These are phyloP conservation scores for Trachelus tabidus DNA, from an alignment of 2,888 invertebrate species.

Conservation along the genomic window DNA sequence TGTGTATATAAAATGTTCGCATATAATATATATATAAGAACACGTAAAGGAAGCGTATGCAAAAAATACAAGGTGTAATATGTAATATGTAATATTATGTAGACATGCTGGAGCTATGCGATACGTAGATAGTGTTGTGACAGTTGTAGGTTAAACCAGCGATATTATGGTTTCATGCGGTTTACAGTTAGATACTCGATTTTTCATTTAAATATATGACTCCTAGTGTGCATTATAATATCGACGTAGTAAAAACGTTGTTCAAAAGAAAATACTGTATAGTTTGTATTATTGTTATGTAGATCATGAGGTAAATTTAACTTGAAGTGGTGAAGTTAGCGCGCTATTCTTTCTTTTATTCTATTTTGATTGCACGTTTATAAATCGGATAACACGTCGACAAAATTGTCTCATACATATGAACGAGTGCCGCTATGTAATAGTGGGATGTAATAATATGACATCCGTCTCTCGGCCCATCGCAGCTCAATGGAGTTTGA, in stretches of 20 bases:
- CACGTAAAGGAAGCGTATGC: too few species aligned
- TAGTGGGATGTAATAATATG: constrained; percentile 30
- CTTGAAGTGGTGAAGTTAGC: neutral
- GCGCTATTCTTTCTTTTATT: neutral
- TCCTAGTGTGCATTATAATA: neutral
- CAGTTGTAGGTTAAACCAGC: neutral
- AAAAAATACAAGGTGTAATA: too few species aligned
- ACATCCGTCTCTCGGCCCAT: constrained; percentile 35
- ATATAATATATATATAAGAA: too few species aligned
- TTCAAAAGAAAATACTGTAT: neutral
- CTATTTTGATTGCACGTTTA: neutral
- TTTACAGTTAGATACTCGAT: neutral
- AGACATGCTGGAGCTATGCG: neutral
- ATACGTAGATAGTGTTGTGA: neutral
- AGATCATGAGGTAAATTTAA: neutral
- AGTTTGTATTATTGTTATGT: neutral
- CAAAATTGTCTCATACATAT: neutral
- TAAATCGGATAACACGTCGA: neutral
- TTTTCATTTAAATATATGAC: neutral
- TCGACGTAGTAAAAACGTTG: neutral
- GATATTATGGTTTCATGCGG: neutral
- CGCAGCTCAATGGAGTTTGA: constrained; percentile 45
- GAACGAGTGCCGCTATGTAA: neutral
- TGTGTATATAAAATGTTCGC: neutral
- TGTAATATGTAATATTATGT: neutral